phyloP scores from a whole-genome alignment of 2,797 vertebrate genomes.

The Poecilia velifera region DNA sequence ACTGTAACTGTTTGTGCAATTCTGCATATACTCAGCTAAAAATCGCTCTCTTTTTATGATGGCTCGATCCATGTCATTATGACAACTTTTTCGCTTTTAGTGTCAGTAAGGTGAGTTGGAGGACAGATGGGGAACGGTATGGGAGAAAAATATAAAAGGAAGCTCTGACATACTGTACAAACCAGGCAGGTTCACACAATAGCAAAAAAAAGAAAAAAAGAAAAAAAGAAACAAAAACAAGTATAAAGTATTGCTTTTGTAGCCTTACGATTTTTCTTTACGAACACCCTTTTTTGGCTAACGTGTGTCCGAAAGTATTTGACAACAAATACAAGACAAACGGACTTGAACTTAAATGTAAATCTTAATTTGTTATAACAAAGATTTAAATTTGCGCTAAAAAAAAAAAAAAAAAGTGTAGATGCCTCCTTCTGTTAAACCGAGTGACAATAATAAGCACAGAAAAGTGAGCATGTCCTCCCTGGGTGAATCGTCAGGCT shows the following conservation, averaged over 20 bases:
- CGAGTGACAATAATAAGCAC: constrained; percentile 11
- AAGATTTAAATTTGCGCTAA: constrained; percentile 1
- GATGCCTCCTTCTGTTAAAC: constrained; percentile 5
- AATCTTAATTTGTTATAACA: not conserved
- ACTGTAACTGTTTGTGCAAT: constrained; percentile 5
- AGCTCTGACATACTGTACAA: constrained; percentile 77
- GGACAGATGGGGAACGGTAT: constrained; percentile 62
- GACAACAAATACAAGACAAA: not conserved
- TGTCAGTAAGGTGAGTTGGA: constrained; percentile 51
- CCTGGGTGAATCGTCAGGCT: constrained; percentile 82
- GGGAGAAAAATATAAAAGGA: constrained; percentile 73
- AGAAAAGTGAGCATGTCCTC: constrained; percentile 11
- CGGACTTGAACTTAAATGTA: not conserved
- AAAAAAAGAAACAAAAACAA: constrained; percentile 74
- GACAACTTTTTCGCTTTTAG: constrained; percentile 16
- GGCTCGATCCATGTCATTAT: constrained; percentile 9
- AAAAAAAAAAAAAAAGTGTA: not conserved
- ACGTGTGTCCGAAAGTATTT: not conserved
- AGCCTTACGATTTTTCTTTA: constrained; percentile 81
- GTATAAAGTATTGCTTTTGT: constrained; percentile 86
- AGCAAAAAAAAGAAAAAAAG: constrained; percentile 80
- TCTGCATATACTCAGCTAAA: constrained; percentile 1
- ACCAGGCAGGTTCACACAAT: constrained; percentile 81
- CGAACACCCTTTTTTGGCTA: constrained; percentile 6
- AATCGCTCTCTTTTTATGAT: constrained; percentile 3